Evolutionary conservation across 1,140 invertebrate species (phyloP).

Genomic region (Ephestia elutella): DNA sequence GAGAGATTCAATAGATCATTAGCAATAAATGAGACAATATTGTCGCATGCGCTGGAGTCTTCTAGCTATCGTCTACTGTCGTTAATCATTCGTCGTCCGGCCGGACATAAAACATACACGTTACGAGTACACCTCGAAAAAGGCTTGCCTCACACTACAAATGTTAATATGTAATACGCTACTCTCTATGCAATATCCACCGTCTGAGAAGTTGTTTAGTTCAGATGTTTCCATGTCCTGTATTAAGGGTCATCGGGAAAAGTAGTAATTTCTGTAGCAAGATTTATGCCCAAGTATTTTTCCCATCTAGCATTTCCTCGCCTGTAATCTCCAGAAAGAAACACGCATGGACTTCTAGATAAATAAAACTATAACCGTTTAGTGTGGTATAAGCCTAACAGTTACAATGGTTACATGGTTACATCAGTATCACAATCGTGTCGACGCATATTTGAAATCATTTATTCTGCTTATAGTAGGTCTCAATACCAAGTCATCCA

Average conservation of each 20-base stretch:
- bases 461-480: slow-evolving; percentile 17
- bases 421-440: slow-evolving; percentile 24
- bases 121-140: slow-evolving; percentile 39
- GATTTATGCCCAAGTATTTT: too few species aligned
- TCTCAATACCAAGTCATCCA: background rate
- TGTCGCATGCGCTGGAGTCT: slow-evolving; percentile 24
- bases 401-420: slow-evolving; percentile 1
- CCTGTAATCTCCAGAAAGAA: too few species aligned
- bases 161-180: background rate
- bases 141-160: slow-evolving; percentile 40
- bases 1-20: slow-evolving; percentile 51
- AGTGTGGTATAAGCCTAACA: background rate
- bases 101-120: slow-evolving; percentile 48
- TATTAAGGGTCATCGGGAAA: too few species aligned
- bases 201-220: background rate
- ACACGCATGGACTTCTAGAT: too few species aligned
- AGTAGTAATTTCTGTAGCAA: too few species aligned
- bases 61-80: slow-evolving; percentile 35
- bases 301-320: too few species aligned
- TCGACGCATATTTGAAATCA: slow-evolving; percentile 30
- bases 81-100: slow-evolving; percentile 51
- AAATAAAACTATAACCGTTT: background rate
- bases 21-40: slow-evolving; percentile 65
- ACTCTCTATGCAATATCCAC: background rate
- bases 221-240: too few species aligned